Percentiles rank a stretch among this genome's conserved stretches.
Evolutionary conservation across 2,888 invertebrate species (phyloP).

Genomic region (Plemyria rubiginata): DNA sequence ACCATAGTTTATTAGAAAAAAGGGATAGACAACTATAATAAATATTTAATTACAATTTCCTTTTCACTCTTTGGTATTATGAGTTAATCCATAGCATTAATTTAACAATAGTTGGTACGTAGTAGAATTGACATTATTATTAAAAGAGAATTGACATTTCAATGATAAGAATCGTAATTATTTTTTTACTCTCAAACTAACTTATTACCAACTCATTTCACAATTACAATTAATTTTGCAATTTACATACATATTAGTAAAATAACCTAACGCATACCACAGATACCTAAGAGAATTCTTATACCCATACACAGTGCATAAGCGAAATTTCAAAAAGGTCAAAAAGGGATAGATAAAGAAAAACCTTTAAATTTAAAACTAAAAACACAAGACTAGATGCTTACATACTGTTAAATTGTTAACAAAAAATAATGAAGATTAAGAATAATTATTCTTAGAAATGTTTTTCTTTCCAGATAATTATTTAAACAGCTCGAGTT

Average conservation of each 20-base stretch:
- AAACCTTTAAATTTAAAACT: background rate
- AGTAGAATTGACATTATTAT: conserved; percentile 45
- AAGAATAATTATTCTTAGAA: no score
- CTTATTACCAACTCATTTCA: background rate
- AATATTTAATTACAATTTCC: conserved; percentile 50
- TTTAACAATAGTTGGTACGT: conserved; percentile 38
- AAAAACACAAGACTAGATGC: background rate
- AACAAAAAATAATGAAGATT: no score
- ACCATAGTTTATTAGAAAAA: conserved; percentile 67
- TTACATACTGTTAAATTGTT: no score
- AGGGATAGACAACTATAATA: conserved; percentile 64
- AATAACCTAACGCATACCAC: background rate
- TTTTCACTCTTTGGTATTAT: conserved; percentile 52
- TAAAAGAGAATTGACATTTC: conserved; percentile 39
- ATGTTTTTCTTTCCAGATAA: no score
- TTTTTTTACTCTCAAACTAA: conserved; percentile 11
- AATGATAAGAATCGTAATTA: conserved; percentile 27
- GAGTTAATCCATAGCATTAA: conserved; percentile 46
- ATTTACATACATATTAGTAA: background rate
- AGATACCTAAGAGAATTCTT: no score
- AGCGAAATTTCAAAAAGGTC: background rate
- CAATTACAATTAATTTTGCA: no score
- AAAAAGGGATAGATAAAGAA: background rate
- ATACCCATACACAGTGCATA: background rate
- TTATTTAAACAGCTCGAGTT: no score